Conservation (phyloP, 2,797 vertebrate species). For the Discoglossus pictus region DNA sequence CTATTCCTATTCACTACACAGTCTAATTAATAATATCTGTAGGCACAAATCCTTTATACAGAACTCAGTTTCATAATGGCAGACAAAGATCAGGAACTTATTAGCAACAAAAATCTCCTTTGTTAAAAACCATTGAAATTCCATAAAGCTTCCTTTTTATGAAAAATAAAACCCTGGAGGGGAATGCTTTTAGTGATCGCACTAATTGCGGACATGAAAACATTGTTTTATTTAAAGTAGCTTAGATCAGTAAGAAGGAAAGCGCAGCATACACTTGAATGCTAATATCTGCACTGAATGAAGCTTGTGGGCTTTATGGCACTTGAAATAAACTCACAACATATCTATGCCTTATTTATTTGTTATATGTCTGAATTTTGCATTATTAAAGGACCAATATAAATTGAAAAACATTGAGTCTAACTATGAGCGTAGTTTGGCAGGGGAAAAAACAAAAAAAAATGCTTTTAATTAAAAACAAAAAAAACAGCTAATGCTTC, state of each 20-base stretch:
- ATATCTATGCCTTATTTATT: no score
- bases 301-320: neutral
- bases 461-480: no score
- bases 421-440: no score
- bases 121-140: slow-evolving; percentile 14
- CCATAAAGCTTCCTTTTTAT: neutral
- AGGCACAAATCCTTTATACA: slow-evolving; percentile 31
- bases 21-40: slow-evolving; percentile 29
- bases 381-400: no score
- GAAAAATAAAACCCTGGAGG: slow-evolving; percentile 2
- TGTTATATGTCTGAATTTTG: no score
- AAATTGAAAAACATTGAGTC: no score
- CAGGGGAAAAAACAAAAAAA: no score
- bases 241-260: neutral
- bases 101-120: slow-evolving; percentile 2
- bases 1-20: neutral
- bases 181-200: slow-evolving; percentile 22
- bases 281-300: neutral
- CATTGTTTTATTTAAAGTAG: neutral
- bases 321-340: no score
- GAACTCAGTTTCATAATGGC: slow-evolving; percentile 5
- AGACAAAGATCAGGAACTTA: neutral
- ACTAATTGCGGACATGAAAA: slow-evolving; percentile 1
- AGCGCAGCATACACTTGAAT: neutral
- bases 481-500: no score